Evolutionary conservation across 2,113 vertebrate species (phyloP).

Genomic region (Plotosus lineatus): DNA sequence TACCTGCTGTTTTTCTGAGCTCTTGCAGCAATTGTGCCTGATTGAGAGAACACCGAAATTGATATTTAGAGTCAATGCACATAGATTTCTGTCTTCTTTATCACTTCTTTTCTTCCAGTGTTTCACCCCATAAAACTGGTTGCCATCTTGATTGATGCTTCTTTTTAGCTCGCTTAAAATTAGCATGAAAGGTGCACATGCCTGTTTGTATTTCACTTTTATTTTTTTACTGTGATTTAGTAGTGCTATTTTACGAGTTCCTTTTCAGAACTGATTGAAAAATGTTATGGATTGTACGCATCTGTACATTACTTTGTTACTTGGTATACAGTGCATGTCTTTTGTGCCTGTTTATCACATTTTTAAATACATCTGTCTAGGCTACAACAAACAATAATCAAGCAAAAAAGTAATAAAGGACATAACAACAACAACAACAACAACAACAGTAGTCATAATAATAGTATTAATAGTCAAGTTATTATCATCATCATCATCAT

Average conservation of each 20-base stretch:
- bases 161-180: neutral
- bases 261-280: neutral
- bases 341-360: neutral
- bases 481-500: no score
- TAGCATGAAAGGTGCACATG: neutral
- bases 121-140: neutral
- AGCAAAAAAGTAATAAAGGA: no score
- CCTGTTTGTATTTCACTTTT: neutral
- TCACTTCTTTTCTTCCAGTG: neutral
- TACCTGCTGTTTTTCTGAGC: slow-evolving; percentile 38
- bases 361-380: neutral
- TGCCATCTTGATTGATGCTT: neutral
- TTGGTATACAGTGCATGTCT: neutral
- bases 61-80: slow-evolving; percentile 11
- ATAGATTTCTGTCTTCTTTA: neutral
- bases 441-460: neutral
- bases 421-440: neutral
- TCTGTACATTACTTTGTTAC: no score
- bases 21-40: slow-evolving; percentile 6
- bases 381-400: neutral
- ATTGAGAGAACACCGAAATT: slow-evolving; percentile 3
- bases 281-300: neutral
- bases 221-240: neutral
- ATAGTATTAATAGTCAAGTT: no score
- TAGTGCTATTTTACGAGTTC: neutral